Evolutionary conservation across 2,113 vertebrate species (phyloP), one percentile per base, ranked within the genome.

Genomic region (Galbula dea): DNA sequence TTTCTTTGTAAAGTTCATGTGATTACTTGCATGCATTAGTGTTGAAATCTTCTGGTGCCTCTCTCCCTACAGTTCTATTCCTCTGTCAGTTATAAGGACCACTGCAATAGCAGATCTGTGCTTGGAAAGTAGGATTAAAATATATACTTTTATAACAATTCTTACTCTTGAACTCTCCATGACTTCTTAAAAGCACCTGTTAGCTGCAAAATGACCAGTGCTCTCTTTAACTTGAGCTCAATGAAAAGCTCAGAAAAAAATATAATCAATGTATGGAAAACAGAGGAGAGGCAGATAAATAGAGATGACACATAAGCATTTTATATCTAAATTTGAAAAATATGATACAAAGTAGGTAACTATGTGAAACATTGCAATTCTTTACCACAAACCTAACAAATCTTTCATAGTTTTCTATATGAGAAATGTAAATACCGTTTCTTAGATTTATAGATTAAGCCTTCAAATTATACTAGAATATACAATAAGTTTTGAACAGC

Each of bases 401-500:
- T 32, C 9, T 75, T 73, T 69, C 18, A 18, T 32, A 46, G 30
- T n/a, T 88, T 67, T 48, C 2, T 46, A 9, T 30, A 23, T 54
- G 34, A 62, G 52, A 87, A 89, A 77, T 57, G 6, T 59, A 88
- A 62, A 80, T 83, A 9, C 5, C 45, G 5, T 72, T 80, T 10
- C 11, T 88, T 83, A 78, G 43, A 41, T 88, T 84, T 92, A 27
- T 69, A 43, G 52, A 71, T 63, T 69, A 63, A 63, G 37, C 24
- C 32, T 87, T 84, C 71, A 58, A 0, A 68, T 90, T 89, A 49
- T 89, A 23, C 36, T 77, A 23, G 29, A 85, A 52, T 19, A 86
- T 55, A 63, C n/a, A 83, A 59, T 71, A 91, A 80, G 34, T 77
- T 96, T 92, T 80, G 48, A 94, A 83, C 39, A 83, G 34, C 12